These are phyloP conservation scores for Opisthograptis luteolata DNA, from an alignment of 2,888 invertebrate genomes.

Conservation along the genomic window DNA sequence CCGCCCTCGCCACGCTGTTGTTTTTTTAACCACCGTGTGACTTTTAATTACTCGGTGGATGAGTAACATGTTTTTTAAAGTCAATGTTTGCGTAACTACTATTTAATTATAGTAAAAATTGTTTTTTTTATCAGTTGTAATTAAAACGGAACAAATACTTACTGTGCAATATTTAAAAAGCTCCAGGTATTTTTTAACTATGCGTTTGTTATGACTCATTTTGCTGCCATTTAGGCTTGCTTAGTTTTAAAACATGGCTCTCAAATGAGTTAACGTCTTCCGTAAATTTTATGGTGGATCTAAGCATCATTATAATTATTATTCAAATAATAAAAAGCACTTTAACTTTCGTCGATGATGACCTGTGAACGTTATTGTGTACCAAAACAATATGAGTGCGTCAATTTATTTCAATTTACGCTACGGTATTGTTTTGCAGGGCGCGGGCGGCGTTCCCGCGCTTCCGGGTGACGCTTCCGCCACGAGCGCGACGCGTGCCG, in stretches of 20 bases:
- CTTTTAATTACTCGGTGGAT: slow-evolving; percentile 62
- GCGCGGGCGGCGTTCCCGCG: slow-evolving; percentile 69
- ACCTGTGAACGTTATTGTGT: slow-evolving; percentile 57
- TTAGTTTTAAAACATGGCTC: too few relatives aligned
- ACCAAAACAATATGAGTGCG: slow-evolving; percentile 66
- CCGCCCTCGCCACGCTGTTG: slow-evolving; percentile 54
- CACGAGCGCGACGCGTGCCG: slow-evolving; percentile 78
- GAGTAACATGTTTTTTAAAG: slow-evolving; percentile 24
- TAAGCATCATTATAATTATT: background rate
- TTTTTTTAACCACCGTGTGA: slow-evolving; percentile 75
- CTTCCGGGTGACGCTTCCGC: slow-evolving; percentile 75
- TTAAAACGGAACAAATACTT: too few relatives aligned
- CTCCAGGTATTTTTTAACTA: too few relatives aligned
- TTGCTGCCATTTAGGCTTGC: too few relatives aligned
- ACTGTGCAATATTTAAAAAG: too few relatives aligned
- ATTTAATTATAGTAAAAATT: too few relatives aligned
- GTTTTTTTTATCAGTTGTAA: too few relatives aligned
- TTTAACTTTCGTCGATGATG: slow-evolving; percentile 47
- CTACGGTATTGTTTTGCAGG: slow-evolving; percentile 72
- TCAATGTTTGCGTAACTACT: slow-evolving; percentile 14
- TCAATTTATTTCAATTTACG: slow-evolving; percentile 84
- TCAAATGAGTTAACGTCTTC: too few relatives aligned
- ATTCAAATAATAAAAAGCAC: slow-evolving; percentile 1
- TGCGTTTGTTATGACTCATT: too few relatives aligned
- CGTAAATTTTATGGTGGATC: background rate